These are phyloP conservation scores for Bombus picipes DNA, from an alignment of 1,140 invertebrate genomes.

Conservation along the genomic window DNA sequence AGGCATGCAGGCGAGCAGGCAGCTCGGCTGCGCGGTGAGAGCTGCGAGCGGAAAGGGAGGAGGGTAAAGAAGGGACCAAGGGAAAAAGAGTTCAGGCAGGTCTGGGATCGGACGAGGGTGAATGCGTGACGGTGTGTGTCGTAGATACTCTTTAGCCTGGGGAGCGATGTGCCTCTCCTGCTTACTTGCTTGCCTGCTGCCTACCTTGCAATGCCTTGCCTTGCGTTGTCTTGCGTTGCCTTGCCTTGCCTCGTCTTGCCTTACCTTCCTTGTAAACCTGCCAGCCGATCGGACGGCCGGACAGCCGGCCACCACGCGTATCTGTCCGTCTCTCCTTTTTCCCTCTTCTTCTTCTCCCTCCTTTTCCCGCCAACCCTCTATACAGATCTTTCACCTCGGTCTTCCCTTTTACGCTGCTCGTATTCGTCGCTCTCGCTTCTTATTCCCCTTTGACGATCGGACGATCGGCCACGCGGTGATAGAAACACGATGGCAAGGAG, in stretches of 20 bases:
- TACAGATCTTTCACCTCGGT: conserved; percentile 4
- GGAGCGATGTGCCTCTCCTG: conserved; percentile 62
- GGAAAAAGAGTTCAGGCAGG: conserved; percentile 81
- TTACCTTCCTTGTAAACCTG: conserved; percentile 66
- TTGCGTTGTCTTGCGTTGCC: conserved; percentile 28
- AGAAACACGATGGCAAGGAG: not conserved
- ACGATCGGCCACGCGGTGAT: not conserved
- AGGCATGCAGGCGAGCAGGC: conserved; percentile 54
- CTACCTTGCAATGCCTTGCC: conserved; percentile 19
- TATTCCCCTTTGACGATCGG: conserved; percentile 27
- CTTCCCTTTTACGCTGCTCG: conserved; percentile 22
- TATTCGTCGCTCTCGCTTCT: conserved; percentile 42
- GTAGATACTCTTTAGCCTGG: conserved; percentile 58
- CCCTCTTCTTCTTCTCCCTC: conserved; percentile 42
- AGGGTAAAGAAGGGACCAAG: conserved; percentile 74
- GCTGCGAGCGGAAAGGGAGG: conserved; percentile 19
- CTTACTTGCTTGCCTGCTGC: conserved; percentile 57
- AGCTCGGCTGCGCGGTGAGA: conserved; percentile 47
- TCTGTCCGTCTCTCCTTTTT: conserved; percentile 24
- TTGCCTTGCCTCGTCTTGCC: conserved; percentile 55
- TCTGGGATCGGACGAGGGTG: conserved; percentile 79
- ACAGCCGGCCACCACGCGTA: conserved; percentile 47
- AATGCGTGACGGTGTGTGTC: conserved; percentile 75
- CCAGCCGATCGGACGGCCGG: conserved; percentile 53
- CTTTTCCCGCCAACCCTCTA: conserved; percentile 9